A percentile compares a stretch with the other conserved stretches of the same genome.
Conservation (phyloP, 2,888 invertebrate genomes). For the Sphaeridia pumilis region DNA sequence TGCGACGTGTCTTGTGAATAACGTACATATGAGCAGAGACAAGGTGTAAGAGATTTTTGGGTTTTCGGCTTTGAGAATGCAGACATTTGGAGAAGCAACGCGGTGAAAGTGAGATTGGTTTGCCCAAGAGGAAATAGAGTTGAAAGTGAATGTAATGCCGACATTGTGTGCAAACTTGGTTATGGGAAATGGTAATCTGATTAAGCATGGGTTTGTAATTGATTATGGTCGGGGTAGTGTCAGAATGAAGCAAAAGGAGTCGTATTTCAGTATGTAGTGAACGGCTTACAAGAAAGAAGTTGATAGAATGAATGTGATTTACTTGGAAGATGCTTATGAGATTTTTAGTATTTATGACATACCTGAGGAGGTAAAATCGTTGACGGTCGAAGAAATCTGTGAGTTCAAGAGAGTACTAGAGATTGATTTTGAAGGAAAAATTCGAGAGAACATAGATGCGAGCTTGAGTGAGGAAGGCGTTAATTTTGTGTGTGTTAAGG, state of each 20-base stretch:
- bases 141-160: neutral
- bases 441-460: neutral
- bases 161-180: neutral
- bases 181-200: constrained; percentile 1
- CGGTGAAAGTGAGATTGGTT: neutral
- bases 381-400: neutral
- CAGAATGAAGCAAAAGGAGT: neutral
- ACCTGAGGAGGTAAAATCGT: neutral
- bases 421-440: neutral
- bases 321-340: neutral
- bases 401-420: neutral
- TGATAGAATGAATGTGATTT: neutral
- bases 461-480: neutral
- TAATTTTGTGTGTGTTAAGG: neutral
- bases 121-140: neutral
- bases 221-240: neutral
- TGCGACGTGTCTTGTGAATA: too few species aligned
- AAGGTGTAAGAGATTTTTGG: neutral
- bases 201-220: neutral
- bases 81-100: neutral
- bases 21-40: neutral
- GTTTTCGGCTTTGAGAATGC: neutral
- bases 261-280: neutral
- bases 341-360: neutral
- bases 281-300: neutral